Evolutionary conservation across 2,113 vertebrate genomes (phyloP), one percentile per base, ranked within the genome.

Genomic region (Aegypius monachus): DNA sequence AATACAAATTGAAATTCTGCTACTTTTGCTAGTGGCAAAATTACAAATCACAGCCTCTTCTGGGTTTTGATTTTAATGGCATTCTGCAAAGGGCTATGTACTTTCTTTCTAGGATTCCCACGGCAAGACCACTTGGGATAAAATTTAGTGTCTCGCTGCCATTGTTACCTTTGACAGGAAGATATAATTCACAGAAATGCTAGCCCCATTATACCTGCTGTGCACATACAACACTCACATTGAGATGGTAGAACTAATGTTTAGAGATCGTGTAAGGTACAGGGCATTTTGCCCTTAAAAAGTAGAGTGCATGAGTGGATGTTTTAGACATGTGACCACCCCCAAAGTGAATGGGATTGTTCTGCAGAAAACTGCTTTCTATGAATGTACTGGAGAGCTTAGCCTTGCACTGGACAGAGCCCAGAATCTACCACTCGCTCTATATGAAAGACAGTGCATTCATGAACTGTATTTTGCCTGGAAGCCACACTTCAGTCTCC

Each of bases 361-460:
- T 92, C 52, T 70, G 18, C 61, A 86, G 67, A 78, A 86, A 81
- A 75, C 29, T 79, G 45, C 48, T 75, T 65, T 84, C 66, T 77
- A 2, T 52, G 56, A 93, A 58, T 19, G n/a, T 42, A 14, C 36
- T 53, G 32, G 53, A 82, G 77, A 79, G 42, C 67, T 94, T 47
- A 79, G 36, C 55, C 48, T 53, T 47, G 43, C 14, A 3, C 48
- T 75, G 52, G 18, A 62, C 0, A 0, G 77, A 84, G 79, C 47
- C 78, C 67, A 36, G 68, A 67, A 61, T 58, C 70, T 79, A 38
- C 59, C 48, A 23, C 32, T 86, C 1, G 0, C 27, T 74, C 70
- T 68, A 48, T 48, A 2, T 56, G 66, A 63, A 45, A 78, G 50
- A 47, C n/a, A 67, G 34, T n/a, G 47, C 65, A 25, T 61, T 70